phyloP scores from a whole-genome alignment of 1,140 invertebrate genomes.

The Zaprionus nigranus region DNA sequence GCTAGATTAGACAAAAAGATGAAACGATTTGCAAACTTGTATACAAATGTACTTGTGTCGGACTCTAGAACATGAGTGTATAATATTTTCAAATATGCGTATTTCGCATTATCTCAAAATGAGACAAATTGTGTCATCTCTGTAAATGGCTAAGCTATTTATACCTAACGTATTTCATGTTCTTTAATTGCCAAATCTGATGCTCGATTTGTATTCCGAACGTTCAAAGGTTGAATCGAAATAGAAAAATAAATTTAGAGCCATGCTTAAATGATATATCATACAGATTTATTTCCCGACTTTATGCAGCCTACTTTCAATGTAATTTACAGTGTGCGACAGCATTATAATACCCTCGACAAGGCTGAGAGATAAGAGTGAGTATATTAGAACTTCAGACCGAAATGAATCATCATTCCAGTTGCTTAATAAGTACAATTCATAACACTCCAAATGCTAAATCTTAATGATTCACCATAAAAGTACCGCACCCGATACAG shows the following conservation, averaged over 20 bases:
- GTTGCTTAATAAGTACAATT: conserved; percentile 14
- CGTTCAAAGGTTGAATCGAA: neutral
- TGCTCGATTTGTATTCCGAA: neutral
- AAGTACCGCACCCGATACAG: conserved; percentile 1
- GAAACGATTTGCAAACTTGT: conserved; percentile 9
- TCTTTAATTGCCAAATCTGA: conserved; percentile 18
- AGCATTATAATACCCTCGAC: neutral
- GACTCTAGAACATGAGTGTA: conserved; percentile 6
- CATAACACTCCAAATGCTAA: conserved; percentile 11
- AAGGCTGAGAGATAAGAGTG: neutral
- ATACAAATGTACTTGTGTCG: conserved; percentile 12
- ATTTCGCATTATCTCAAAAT: conserved; percentile 29
- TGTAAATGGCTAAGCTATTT: conserved; percentile 23
- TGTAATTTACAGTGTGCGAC: neutral
- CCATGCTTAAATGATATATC: neutral
- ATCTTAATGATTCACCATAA: conserved; percentile 23
- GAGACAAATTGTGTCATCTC: conserved; percentile 36
- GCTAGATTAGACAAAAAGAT: conserved; percentile 35
- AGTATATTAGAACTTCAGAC: conserved; percentile 2
- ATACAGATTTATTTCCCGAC: neutral
- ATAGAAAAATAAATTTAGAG: neutral
- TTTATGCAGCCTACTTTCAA: neutral
- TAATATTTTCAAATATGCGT: conserved; percentile 21
- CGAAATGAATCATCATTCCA: conserved; percentile 24
- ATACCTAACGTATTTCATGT: conserved; percentile 17